Evolutionary conservation across 2,888 invertebrate genomes (phyloP).

Genomic region (Acrocyrtus sp.): DNA sequence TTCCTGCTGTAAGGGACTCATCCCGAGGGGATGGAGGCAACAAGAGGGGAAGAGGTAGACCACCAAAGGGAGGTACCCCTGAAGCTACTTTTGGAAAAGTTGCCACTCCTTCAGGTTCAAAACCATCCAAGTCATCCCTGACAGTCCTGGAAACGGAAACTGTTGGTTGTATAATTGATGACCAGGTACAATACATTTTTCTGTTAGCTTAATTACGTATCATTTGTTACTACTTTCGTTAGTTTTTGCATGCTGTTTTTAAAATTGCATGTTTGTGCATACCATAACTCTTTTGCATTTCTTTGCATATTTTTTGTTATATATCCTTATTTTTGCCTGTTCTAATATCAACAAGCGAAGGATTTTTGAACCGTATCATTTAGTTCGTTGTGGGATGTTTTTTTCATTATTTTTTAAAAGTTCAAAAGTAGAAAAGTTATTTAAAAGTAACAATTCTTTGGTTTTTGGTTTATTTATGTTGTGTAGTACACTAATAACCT

Average conservation of each 20-base stretch:
- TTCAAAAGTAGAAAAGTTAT: no score
- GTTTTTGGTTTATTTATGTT: no score
- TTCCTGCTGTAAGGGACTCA: slow-evolving; percentile 40
- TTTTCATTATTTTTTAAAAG: no score
- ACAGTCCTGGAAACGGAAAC: slow-evolving; percentile 66
- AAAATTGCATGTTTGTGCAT: background rate
- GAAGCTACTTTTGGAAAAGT: slow-evolving; percentile 23
- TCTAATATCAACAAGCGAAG: no score
- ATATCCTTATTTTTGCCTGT: background rate
- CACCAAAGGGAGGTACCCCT: slow-evolving; percentile 48
- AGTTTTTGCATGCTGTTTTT: slow-evolving; percentile 1
- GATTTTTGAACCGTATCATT: no score
- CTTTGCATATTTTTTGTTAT: background rate
- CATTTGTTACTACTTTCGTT: background rate
- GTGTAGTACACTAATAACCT: no score
- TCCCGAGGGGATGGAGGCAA: slow-evolving; percentile 6
- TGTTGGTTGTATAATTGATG: slow-evolving; percentile 64
- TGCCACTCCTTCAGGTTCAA: slow-evolving; percentile 33
- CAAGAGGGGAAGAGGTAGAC: slow-evolving; percentile 24
- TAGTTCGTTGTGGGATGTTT: no score
- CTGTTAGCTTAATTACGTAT: background rate
- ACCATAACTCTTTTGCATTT: background rate
- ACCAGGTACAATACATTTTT: slow-evolving; percentile 49
- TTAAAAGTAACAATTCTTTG: no score
- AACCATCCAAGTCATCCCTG: slow-evolving; percentile 43